Evolutionary conservation across 2,888 invertebrate genomes (phyloP), one percentile per base, ranked within the genome.

Genomic region (Clunio marinus): DNA sequence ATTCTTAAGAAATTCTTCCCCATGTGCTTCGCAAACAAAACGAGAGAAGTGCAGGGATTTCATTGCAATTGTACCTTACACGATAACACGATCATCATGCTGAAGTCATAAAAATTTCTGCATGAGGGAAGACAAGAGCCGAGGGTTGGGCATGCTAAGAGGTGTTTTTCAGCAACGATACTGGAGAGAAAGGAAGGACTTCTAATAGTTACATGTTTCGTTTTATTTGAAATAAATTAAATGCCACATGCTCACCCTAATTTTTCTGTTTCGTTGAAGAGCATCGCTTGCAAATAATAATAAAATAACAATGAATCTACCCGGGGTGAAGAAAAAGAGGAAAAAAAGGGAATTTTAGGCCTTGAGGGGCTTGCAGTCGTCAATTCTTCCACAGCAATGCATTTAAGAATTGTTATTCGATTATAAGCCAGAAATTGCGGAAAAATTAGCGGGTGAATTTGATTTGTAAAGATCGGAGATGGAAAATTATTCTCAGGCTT

Each of bases 361-460:
- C 62, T 46, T 10, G 45, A 65, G 63, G 63, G 63, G 63, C 46
- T 65, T 65, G 63, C 25, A 65, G 63, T 65, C 63, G 63, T 22
- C 57, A 55, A 55, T 67, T 67, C 32, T 67, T 51, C 66, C 66
- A 35, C 66, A 55, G 58, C 24, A 41, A 57, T 68, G 68, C 57
- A 68, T 25, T n/a, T 7, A 58, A 58, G 55, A 68, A 68, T 68
- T 67, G 59, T 60, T 66, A 77, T 78, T 78, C 75, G 75, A 78
- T 78, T 79, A 79, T 75, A 77, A 76, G 76, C 77, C 58, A 51
- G 46, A 78, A 79, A 79, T 79, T 79, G 78, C 77, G 79, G 78
- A 78, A 78, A 79, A 79, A 79, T 79, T 79, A 79, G 79, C 78
- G 78, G 78, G 78, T 78, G 77, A 78, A 51, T 78, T 67, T 66